These are phyloP conservation scores for Protonibea diacanthus DNA, from an alignment of 2,797 vertebrate genomes.

Conservation along the genomic window DNA sequence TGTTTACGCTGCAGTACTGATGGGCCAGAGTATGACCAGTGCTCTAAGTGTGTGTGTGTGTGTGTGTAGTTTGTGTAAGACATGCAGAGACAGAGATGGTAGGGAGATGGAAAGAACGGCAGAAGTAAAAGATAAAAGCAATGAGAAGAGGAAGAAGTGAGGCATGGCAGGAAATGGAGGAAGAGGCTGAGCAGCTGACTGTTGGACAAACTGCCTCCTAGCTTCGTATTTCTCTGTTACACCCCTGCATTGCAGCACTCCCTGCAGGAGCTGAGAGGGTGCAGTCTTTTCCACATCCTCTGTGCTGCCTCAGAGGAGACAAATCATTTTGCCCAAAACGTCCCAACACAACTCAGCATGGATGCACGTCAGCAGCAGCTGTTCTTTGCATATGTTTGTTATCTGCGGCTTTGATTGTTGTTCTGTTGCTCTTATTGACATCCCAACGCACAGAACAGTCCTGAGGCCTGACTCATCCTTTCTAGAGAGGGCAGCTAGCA, in stretches of 20 bases:
- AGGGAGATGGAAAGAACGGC: not conserved
- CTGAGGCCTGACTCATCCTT: constrained; percentile 45
- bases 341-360: constrained; percentile 46
- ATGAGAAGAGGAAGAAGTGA: constrained; percentile 17
- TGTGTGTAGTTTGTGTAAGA: constrained; percentile 8
- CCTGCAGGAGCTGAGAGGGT: constrained; percentile 77
- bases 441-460: constrained; percentile 49
- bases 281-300: constrained; percentile 77
- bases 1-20: constrained; percentile 55
- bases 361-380: constrained; percentile 31
- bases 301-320: constrained; percentile 67
- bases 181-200: constrained; percentile 52
- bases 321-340: constrained; percentile 64
- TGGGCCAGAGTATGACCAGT: constrained; percentile 1
- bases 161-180: constrained; percentile 27
- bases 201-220: constrained; percentile 60
- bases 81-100: not conserved
- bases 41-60: constrained; percentile 20
- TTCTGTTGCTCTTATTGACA: constrained; percentile 35
- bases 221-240: constrained; percentile 76
- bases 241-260: constrained; percentile 90
- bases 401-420: constrained; percentile 42
- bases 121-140: constrained; percentile 29
- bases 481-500: constrained; percentile 10
- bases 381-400: constrained; percentile 22